Evolutionary conservation across 1,140 invertebrate genomes (phyloP).

Genomic region (Drosophila burlai): DNA sequence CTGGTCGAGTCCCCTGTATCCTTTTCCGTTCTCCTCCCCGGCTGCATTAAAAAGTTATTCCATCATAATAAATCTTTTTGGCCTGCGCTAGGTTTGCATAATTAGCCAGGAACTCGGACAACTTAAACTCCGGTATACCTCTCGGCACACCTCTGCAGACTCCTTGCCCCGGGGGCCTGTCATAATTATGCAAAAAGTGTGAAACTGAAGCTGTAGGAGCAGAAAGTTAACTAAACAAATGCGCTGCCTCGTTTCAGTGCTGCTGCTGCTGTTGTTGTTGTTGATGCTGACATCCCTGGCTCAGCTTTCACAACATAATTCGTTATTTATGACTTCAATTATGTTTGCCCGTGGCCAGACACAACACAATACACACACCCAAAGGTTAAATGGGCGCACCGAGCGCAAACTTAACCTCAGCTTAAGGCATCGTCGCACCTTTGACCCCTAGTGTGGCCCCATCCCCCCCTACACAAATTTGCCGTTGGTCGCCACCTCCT

Average conservation of each 20-base stretch:
- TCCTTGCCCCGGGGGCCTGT: conserved; percentile 38
- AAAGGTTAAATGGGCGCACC: conserved; percentile 74
- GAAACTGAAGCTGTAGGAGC: conserved; percentile 51
- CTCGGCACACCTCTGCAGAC: conserved; percentile 9
- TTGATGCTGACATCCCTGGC: conserved; percentile 43
- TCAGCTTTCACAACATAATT: conserved; percentile 79
- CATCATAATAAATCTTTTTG: conserved; percentile 80
- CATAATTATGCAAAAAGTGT: conserved; percentile 81
- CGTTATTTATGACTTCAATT: conserved; percentile 83
- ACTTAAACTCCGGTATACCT: conserved; percentile 29
- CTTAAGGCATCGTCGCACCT: conserved; percentile 32
- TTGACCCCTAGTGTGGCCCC: conserved; percentile 33
- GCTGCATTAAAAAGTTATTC: conserved; percentile 69
- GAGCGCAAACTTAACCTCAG: conserved; percentile 63
- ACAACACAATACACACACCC: conserved; percentile 18
- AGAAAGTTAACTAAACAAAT: conserved; percentile 69
- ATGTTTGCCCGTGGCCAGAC: conserved; percentile 73
- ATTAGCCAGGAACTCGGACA: conserved; percentile 69
- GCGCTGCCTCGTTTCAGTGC: conserved; percentile 31
- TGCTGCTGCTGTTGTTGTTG: conserved; percentile 1
- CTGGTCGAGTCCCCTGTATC: conserved; percentile 13
- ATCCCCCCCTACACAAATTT: conserved; percentile 32
- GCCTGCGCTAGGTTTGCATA: conserved; percentile 64
- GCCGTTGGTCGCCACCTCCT: conserved; percentile 71
- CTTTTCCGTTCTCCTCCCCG: not conserved